Evolutionary conservation across 2,888 invertebrate species (phyloP), one percentile per base, ranked within the genome.

Genomic region (Coelinius sp.): DNA sequence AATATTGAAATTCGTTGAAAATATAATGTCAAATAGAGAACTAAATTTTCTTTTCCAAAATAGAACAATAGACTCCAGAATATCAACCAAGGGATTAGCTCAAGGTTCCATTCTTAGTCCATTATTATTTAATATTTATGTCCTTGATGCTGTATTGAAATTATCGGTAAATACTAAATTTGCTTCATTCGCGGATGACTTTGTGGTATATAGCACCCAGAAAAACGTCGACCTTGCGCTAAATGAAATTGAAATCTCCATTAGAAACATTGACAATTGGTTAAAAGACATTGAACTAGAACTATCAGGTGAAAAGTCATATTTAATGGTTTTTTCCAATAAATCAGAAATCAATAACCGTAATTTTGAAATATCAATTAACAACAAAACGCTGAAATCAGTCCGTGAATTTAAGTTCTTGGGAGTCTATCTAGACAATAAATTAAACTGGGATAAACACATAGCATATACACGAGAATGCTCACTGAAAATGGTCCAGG

Each of bases 31-130:
- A 8, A 1, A 24, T 22, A 52, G 24, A 24, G 24, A 52, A 24
- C 20, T 52, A 24, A 12, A 10, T 52, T 52, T 52, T 52, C n/a
- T 52, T 0, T 52, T 52, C 24, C 22, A 52, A 24, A 24, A 52
- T 24, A 7, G 6, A 52, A 24, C 20, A 7, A 52, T 52, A 22
- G 52, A 52, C 10, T 22, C 20, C 6, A 52, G 52, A 52, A n/a
- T 52, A 7, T 52, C 52, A 24, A 8, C 52, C 10, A 52, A 52
- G 24, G 22, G 52, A 24, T n/a, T 52, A 24, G 52, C 52, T 8
- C 52, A 52, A n/a, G 52, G 52, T 52, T 52, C 52, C 0, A 52
- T 52, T 12, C 8, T 52, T 5, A 52, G 52, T 52, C 52, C 52
- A 8, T 6, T 52, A 12, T 52, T 52, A 24, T 52, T 52, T 24